Base-by-base conservation (phyloP, 2,797 vertebrate genomes). In the Danio albolineatus region DNA sequence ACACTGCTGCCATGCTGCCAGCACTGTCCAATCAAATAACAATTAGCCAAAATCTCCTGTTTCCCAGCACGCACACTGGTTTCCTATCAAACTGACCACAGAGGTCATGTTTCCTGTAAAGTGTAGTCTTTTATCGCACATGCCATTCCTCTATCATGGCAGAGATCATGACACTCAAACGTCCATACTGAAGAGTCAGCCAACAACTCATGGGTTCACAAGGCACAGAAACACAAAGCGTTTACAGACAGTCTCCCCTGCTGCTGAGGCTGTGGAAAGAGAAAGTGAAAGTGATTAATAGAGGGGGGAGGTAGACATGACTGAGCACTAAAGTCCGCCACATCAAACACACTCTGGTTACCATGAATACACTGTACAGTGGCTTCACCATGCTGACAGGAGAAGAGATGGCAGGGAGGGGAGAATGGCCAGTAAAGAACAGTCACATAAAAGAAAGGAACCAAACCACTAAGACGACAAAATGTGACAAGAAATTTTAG, bases 401-500 rank as follows among this genome's bases (percentile, higher is more conserved):
- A 94, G 93, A 94, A 90, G 82, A 94, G 94, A 94, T 92, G 85
- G 92, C 91, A 91, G 90, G 90, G 90, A 89, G 93, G 94, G 94
- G 92, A 93, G 83, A 87, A 84, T 95, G 93, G 93, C 94, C 90
- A 90, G 91, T 93, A 90, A 89, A 76, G 84, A 84, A 87, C 71
- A 84, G 85, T 90, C 89, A 93, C 88, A 90, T 90, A 90, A 88
- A 82, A 88, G 81, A 79, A 90, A 93, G 87, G 89, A 85, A 93
- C 88, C 89, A 96, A 95, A 94, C 90, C 93, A 97, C 93, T 88
- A 89, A 91, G 94, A 98, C 95, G 90, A 95, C 94, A 93, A 82
- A 86, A 94, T 94, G 92, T 93, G 92, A 96, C 94, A 92, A 89
- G 92, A 92, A 92, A 90, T 92, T 94, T 95, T 92, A 92, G 90